Base-by-base conservation (phyloP, 2,888 invertebrate genomes). In the Drosophila mimetica region DNA sequence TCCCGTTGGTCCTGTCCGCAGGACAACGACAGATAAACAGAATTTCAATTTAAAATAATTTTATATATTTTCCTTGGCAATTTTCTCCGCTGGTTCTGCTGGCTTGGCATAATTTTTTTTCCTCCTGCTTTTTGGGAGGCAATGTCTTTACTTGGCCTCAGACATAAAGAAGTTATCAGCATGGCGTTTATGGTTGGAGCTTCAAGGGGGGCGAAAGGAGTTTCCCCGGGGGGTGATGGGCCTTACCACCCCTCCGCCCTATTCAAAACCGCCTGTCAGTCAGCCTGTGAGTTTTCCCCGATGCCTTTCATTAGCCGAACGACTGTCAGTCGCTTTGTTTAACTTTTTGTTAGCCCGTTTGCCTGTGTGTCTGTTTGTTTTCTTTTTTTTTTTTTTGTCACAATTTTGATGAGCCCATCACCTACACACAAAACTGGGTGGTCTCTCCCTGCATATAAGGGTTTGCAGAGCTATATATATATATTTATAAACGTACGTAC, bases 41-140 rank as follows among this genome's bases (percentile, higher is more conserved):
- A 88, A 88, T 84, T 88, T 88, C 86, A 84, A 88, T 84, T 84
- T 88, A 84, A 88, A 84, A 86, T 85, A 88, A 70, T 70, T 70
- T 70, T 72, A 51, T 67, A 66, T 64, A 71, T 71, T 50, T 71
- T 59, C 60, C 30, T 46, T 71, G 71, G 37, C 41, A 48, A 70
- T 70, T 67, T 67, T 57, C 48, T 51, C 18, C 63, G 20, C 16
- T 61, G 37, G 28, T 46, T 22, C 25, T 78, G 88, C 86, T 83
- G 84, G 70, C 74, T 83, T 77, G 66, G 88, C 84, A 84, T 86
- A 88, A 79, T 88, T 86, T 71, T 67, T 6, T 14, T 30, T 84
- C 79, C 74, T 85, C n/a, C n/a, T n/a, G n/a, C n/a, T 86, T 70
- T 64, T 6, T 16, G 32, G 50, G 22, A 36, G 51, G 50, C 58